A percentile compares a stretch with the other conserved stretches of the same genome.
Conservation (phyloP, 2,113 vertebrate genomes). For the Ceyx margarethae region DNA sequence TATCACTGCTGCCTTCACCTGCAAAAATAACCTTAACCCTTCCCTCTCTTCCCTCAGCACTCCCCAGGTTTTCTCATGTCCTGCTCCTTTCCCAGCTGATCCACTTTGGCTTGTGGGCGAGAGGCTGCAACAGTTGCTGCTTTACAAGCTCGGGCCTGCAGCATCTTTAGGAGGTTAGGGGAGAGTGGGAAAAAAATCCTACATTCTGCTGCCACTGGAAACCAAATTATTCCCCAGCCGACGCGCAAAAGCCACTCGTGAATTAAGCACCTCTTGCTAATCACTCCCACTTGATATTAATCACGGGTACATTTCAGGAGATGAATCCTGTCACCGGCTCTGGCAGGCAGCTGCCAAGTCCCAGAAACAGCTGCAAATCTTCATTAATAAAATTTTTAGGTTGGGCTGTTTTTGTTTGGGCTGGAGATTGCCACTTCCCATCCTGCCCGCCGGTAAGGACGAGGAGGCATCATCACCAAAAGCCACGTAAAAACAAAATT, state of each 20-base stretch:
- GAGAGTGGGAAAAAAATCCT: background rate
- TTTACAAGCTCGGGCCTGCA: background rate
- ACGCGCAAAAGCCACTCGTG: constrained; percentile 18
- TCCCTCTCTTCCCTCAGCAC: background rate
- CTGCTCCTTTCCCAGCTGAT: background rate
- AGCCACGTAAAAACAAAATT: background rate
- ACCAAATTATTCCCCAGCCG: constrained; percentile 17
- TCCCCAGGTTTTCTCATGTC: background rate
- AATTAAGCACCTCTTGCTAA: constrained; percentile 62
- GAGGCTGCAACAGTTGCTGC: background rate
- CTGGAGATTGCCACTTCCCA: constrained; percentile 55
- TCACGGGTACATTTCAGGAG: constrained; percentile 45
- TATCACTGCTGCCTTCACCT: background rate
- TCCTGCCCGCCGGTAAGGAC: constrained; percentile 64
- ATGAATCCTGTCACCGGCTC: constrained; percentile 77
- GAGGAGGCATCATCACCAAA: background rate
- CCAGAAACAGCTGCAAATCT: constrained; percentile 87
- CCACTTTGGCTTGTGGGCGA: background rate
- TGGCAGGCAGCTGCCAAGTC: constrained; percentile 73
- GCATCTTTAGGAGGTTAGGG: background rate
- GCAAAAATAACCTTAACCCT: background rate
- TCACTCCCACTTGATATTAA: constrained; percentile 58
- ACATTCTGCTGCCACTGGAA: constrained; percentile 8
- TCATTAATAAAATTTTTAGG: constrained; percentile 79
- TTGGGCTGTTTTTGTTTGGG: constrained; percentile 67